These are phyloP conservation scores for Podarcis muralis DNA, from an alignment of 2,113 vertebrate species.

Conservation along the genomic window DNA sequence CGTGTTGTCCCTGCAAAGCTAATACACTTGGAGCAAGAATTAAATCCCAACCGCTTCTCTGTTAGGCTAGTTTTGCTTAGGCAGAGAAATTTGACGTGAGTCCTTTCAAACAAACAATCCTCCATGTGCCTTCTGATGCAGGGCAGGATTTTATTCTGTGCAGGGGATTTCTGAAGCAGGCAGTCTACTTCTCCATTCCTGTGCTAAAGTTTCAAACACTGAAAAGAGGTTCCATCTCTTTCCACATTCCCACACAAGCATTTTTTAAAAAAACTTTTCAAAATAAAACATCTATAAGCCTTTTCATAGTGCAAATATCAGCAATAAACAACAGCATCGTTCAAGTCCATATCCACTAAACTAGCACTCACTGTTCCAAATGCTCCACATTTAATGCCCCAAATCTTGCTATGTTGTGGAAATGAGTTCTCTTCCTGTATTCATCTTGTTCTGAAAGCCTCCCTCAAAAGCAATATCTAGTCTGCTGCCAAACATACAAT, in stretches of 20 bases:
- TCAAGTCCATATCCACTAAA: background rate
- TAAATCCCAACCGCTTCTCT: background rate
- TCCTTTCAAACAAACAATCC: background rate
- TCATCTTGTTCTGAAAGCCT: background rate
- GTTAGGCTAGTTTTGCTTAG: background rate
- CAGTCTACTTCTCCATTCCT: background rate
- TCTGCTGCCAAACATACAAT: background rate
- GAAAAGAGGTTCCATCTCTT: background rate
- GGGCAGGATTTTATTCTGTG: background rate
- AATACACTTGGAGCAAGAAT: background rate
- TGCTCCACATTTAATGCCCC: background rate
- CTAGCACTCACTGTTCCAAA: background rate
- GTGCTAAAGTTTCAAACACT: background rate
- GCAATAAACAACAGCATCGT: too few species aligned
- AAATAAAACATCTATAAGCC: too few species aligned
- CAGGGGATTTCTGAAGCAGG: background rate
- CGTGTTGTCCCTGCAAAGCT: background rate
- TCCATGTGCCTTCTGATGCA: background rate
- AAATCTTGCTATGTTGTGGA: background rate
- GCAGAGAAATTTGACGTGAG: background rate
- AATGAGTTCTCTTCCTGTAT: background rate
- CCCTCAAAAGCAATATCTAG: background rate
- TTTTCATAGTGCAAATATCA: too few species aligned
- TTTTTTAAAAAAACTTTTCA: too few species aligned
- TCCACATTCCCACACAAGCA: too few species aligned